Evolutionary conservation across 2,888 invertebrate genomes (phyloP).

Genomic region (Bunonema sp.): DNA sequence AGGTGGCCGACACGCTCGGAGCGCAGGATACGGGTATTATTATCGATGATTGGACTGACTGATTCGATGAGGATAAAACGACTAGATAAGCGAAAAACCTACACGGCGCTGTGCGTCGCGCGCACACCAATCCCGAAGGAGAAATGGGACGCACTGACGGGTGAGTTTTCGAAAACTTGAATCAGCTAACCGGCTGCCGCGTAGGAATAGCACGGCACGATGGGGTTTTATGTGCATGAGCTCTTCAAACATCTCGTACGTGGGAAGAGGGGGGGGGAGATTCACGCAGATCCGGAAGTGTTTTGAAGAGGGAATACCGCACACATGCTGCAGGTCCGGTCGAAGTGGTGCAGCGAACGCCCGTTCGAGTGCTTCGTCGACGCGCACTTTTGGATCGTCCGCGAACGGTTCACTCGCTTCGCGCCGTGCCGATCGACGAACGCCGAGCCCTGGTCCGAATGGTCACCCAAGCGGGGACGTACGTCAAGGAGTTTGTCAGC

Average conservation of each 20-base stretch:
- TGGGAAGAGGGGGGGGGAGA: too few relatives aligned
- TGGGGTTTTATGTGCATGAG: too few relatives aligned
- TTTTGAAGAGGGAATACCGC: too few relatives aligned
- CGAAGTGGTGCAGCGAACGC: too few relatives aligned
- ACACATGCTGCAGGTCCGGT: too few relatives aligned
- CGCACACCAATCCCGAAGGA: constrained; percentile 17
- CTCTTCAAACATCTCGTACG: too few relatives aligned
- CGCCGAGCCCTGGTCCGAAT: constrained; percentile 22
- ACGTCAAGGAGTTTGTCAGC: constrained; percentile 91
- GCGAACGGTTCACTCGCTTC: constrained; percentile 22
- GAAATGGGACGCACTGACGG: constrained; percentile 5
- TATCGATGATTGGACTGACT: not conserved
- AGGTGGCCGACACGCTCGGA: constrained; percentile 8
- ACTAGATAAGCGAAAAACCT: constrained; percentile 34
- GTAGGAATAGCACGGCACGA: too few relatives aligned
- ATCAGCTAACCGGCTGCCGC: too few relatives aligned
- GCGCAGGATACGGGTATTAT: not conserved
- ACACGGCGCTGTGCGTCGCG: constrained; percentile 36
- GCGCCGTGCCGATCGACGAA: constrained; percentile 20
- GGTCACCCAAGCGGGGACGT: constrained; percentile 49
- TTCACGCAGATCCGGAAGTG: too few relatives aligned
- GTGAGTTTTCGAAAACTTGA: too few relatives aligned
- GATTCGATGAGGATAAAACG: not conserved
- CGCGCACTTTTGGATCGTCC: constrained; percentile 32
- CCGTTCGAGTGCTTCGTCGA: constrained; percentile 31